phyloP scores from a whole-genome alignment of 2,888 invertebrate species.

The Ferrisia virgata region DNA sequence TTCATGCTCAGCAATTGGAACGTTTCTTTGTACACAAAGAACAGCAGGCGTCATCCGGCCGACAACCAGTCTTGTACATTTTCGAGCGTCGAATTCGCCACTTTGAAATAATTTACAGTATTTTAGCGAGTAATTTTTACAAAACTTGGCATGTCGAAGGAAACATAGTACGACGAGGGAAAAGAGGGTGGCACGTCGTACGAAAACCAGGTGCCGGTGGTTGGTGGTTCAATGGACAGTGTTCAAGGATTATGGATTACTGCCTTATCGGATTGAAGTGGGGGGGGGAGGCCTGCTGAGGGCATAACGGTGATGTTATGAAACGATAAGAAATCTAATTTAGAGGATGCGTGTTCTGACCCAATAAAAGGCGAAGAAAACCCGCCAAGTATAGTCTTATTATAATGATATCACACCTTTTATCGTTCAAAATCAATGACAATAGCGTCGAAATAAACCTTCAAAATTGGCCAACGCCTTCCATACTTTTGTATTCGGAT shows the following conservation, averaged over 20 bases:
- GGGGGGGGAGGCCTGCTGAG: not conserved
- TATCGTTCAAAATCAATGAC: not conserved
- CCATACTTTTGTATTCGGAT: not conserved
- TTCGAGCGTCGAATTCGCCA: not conserved
- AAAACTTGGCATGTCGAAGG: too few relatives aligned
- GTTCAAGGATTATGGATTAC: not conserved
- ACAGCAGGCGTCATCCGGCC: not conserved
- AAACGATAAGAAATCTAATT: not conserved
- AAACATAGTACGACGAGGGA: too few relatives aligned
- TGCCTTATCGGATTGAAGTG: not conserved
- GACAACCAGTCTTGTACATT: not conserved
- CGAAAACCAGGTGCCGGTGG: not conserved
- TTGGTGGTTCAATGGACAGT: not conserved
- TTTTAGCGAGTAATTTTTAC: too few relatives aligned
- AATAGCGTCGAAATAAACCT: not conserved
- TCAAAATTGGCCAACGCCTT: not conserved
- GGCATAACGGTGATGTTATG: not conserved
- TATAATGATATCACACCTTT: not conserved
- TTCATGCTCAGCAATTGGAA: not conserved
- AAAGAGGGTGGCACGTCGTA: too few relatives aligned
- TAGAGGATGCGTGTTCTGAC: not conserved
- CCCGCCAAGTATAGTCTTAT: not conserved
- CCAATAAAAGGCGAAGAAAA: not conserved
- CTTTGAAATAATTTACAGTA: not conserved
- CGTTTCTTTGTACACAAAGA: not conserved